These are phyloP conservation scores for Apodemus agrarius DNA, from an alignment of 2,797 vertebrate species.

Conservation along the genomic window DNA sequence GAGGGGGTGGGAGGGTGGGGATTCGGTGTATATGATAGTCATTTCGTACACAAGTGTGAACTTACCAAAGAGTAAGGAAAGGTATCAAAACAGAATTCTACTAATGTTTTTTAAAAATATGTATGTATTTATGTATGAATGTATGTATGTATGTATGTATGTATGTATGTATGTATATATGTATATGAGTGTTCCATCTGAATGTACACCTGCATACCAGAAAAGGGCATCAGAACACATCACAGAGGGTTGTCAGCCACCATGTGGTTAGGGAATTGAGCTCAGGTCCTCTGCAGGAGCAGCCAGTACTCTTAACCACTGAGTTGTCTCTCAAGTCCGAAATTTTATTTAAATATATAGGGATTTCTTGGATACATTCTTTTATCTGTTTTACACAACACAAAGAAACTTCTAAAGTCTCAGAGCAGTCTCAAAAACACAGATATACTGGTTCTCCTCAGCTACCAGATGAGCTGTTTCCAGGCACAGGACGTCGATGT, in stretches of 20 bases:
- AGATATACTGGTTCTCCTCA: background rate
- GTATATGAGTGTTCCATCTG: background rate
- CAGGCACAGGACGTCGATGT: fast-evolving
- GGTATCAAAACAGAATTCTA: background rate
- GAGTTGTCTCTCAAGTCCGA: background rate
- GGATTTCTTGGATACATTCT: no score
- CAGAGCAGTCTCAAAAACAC: background rate
- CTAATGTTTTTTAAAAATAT: background rate
- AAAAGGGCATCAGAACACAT: background rate
- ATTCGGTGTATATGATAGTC: background rate
- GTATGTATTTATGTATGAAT: no score
- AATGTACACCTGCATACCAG: background rate
- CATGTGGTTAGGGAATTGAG: background rate
- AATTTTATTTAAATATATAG: no score
- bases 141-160: no score
- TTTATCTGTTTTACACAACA: no score
- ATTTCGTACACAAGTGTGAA: background rate
- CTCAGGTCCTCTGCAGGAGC: background rate
- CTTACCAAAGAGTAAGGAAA: no score
- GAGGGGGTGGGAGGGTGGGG: no score
- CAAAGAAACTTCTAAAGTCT: background rate
- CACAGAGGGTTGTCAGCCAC: background rate
- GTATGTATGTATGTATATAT: background rate
- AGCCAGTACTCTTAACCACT: background rate
- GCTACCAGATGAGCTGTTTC: no score